These are phyloP conservation scores for Agrilus mali DNA, from an alignment of 2,888 invertebrate species.

Conservation along the genomic window DNA sequence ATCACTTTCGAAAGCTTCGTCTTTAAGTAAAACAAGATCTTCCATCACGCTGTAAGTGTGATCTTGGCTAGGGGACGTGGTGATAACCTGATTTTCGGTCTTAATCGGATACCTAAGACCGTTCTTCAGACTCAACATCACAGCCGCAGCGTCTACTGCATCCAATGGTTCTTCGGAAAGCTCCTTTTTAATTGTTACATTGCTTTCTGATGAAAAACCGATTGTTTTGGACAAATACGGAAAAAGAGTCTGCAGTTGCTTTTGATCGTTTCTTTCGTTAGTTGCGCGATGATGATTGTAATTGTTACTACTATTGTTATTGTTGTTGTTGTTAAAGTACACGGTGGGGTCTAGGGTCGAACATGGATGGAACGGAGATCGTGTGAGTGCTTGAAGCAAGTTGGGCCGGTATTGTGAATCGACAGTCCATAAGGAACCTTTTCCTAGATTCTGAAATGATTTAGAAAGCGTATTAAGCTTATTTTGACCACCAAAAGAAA, in stretches of 20 bases:
- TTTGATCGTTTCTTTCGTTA: conserved; percentile 10
- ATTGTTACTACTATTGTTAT: not conserved
- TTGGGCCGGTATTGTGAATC: conserved; percentile 86
- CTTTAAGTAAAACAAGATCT: conserved; percentile 32
- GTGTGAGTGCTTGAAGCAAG: conserved; percentile 74
- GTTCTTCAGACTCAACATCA: conserved; percentile 79
- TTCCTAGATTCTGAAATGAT: conserved; percentile 68
- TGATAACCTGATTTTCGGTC: conserved; percentile 49
- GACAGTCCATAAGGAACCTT: conserved; percentile 93
- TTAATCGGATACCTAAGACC: conserved; percentile 46
- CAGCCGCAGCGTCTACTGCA: conserved; percentile 73
- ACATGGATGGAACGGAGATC: conserved; percentile 71
- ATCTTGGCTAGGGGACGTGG: conserved; percentile 82
- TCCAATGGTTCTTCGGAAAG: conserved; percentile 45
- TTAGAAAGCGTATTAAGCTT: not conserved
- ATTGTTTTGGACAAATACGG: conserved; percentile 67
- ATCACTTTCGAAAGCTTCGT: conserved; percentile 46
- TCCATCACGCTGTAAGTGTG: conserved; percentile 75
- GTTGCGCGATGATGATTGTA: not conserved
- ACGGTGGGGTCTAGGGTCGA: conserved; percentile 41
- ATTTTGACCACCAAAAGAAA: no score
- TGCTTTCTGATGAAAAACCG: conserved; percentile 34
- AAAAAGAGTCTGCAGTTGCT: conserved; percentile 59
- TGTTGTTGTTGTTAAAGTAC: conserved; percentile 21
- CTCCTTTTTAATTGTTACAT: conserved; percentile 20